Evolutionary conservation across 2,888 invertebrate species (phyloP).

Genomic region (Cabera pusaria): DNA sequence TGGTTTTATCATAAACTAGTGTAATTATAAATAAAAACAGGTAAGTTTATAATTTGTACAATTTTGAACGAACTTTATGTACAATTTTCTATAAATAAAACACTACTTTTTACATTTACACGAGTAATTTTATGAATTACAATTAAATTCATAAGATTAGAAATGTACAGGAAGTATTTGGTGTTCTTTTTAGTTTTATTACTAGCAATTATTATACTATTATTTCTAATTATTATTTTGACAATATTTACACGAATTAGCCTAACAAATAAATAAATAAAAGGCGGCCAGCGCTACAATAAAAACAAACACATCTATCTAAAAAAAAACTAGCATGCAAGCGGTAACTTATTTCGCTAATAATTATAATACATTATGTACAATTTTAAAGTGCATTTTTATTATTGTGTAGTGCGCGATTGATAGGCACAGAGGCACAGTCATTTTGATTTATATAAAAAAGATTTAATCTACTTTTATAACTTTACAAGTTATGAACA

Average conservation of each 20-base stretch:
- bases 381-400: constrained; percentile 45
- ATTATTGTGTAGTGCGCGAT: constrained; percentile 69
- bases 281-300: constrained; percentile 61
- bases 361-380: constrained; percentile 26
- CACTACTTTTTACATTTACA: constrained; percentile 25
- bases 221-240: constrained; percentile 34
- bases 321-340: constrained; percentile 26
- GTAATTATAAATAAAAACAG: constrained; percentile 19
- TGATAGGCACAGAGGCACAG: constrained; percentile 78
- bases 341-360: constrained; percentile 11
- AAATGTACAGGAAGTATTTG: constrained; percentile 69
- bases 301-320: constrained; percentile 30
- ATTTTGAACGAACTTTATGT: constrained; percentile 34
- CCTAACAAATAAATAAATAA: constrained; percentile 22
- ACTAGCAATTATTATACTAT: constrained; percentile 35
- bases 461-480: constrained; percentile 33
- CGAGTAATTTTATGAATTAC: constrained; percentile 45
- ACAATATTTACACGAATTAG: constrained; percentile 49
- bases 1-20: constrained; percentile 31
- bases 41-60: constrained; percentile 25
- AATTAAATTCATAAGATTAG: constrained; percentile 70
- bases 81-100: constrained; percentile 32
- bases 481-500: constrained; percentile 17
- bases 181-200: constrained; percentile 65
- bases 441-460: constrained; percentile 47